A percentile compares a stretch with the other conserved stretches of the same genome.
Evolutionary conservation across 2,113 vertebrate species (phyloP).

Genomic region (Lampris megalopsis): DNA sequence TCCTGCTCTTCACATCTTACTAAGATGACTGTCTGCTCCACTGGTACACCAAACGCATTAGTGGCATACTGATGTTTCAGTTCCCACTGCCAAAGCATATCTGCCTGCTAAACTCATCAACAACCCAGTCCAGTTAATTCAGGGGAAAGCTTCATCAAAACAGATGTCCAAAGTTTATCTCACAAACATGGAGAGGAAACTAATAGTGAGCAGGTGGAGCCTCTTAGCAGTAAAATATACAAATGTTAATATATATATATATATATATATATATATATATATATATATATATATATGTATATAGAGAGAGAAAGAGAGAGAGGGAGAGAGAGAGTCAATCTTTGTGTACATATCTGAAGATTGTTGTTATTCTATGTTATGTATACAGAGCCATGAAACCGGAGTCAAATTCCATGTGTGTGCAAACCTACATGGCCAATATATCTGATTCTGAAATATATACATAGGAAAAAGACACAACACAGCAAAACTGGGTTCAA

Average conservation of each 20-base stretch:
- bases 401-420: too few relatives aligned
- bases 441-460: not conserved
- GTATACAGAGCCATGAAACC: too few relatives aligned
- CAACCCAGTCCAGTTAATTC: not conserved
- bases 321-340: too few relatives aligned
- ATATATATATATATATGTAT: too few relatives aligned
- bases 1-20: not conserved
- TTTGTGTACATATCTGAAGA: too few relatives aligned
- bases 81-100: conserved; percentile 16
- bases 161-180: not conserved
- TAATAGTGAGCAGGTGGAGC: not conserved
- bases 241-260: not conserved
- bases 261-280: not conserved
- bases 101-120: conserved; percentile 21
- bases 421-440: too few relatives aligned
- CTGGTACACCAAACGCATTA: conserved; percentile 21
- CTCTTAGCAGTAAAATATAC: not conserved
- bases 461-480: not conserved
- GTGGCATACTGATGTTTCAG: not conserved
- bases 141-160: not conserved
- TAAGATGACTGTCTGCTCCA: conserved; percentile 17
- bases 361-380: too few relatives aligned
- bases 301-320: too few relatives aligned
- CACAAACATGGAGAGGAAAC: not conserved
- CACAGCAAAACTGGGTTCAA: not conserved